These are phyloP conservation scores for Artemia franciscana DNA, from an alignment of 1,140 invertebrate species.

Conservation along the genomic window DNA sequence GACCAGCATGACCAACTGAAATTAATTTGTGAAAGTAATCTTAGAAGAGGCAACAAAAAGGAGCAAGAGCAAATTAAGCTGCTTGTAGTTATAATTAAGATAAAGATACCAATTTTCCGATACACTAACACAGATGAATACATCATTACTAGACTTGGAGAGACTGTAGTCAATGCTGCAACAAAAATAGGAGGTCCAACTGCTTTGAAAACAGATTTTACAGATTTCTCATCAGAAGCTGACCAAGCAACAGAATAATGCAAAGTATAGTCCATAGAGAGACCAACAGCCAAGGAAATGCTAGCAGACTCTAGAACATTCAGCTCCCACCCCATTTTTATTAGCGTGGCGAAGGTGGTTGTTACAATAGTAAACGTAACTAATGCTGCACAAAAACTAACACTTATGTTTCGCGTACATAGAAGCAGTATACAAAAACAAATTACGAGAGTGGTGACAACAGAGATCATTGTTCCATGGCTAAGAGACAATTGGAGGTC, in stretches of 20 bases:
- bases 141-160: slow-evolving; percentile 72
- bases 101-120: slow-evolving; percentile 76
- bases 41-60: slow-evolving; percentile 61
- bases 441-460: slow-evolving; percentile 54
- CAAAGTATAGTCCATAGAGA: slow-evolving; percentile 89
- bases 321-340: slow-evolving; percentile 72
- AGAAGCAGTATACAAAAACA: slow-evolving; percentile 52
- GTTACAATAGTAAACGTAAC: slow-evolving; percentile 30
- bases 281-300: slow-evolving; percentile 76
- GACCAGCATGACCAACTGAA: neutral
- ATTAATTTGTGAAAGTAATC: slow-evolving; percentile 14
- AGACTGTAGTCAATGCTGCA: slow-evolving; percentile 71
- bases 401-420: slow-evolving; percentile 60
- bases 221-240: slow-evolving; percentile 23
- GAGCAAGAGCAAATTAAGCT: slow-evolving; percentile 88
- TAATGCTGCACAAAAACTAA: slow-evolving; percentile 57
- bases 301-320: slow-evolving; percentile 88
- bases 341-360: slow-evolving; percentile 28
- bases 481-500: slow-evolving; percentile 68
- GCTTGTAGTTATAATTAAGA: slow-evolving; percentile 63
- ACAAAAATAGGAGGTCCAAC: slow-evolving; percentile 73
- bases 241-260: slow-evolving; percentile 77
- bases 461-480: slow-evolving; percentile 51
- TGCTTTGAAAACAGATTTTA: slow-evolving; percentile 41
- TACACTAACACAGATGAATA: slow-evolving; percentile 71